phyloP scores from a whole-genome alignment of 2,888 invertebrate species.

The Hybos culiciformis region DNA sequence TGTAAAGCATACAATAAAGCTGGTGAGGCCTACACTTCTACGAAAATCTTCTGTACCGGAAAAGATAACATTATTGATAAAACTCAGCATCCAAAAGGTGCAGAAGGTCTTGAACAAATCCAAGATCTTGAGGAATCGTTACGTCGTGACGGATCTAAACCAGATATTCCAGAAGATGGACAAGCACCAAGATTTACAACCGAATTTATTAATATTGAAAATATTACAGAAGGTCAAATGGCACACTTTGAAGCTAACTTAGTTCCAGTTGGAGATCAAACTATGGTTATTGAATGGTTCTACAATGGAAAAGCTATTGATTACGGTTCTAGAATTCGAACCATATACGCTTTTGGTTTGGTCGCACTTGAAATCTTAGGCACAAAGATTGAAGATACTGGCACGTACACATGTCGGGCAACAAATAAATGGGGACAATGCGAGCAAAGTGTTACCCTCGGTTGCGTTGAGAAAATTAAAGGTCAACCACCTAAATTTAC shows the following conservation, averaged over 20 bases:
- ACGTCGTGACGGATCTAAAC: conserved; percentile 52
- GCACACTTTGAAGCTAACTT: conserved; percentile 96
- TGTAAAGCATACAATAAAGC: conserved; percentile 78
- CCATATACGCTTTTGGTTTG: conserved; percentile 95
- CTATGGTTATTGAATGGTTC: conserved; percentile 92
- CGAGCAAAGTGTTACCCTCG: conserved; percentile 69
- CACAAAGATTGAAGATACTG: conserved; percentile 84
- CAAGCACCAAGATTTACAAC: conserved; percentile 80
- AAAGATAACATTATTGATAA: conserved; percentile 73
- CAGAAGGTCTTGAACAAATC: conserved; percentile 80
- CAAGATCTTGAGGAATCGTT: conserved; percentile 81
- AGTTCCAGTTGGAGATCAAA: conserved; percentile 85
- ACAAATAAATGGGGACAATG: conserved; percentile 81
- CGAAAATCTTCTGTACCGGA: conserved; percentile 70
- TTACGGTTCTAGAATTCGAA: conserved; percentile 79
- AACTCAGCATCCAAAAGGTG: conserved; percentile 91
- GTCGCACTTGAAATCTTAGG: conserved; percentile 92
- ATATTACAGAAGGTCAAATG: conserved; percentile 86
- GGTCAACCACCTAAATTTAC: conserved; percentile 83
- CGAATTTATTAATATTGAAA: conserved; percentile 66
- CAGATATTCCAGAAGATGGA: conserved; percentile 60
- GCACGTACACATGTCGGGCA: conserved; percentile 75
- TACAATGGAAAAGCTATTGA: conserved; percentile 81
- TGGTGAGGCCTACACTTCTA: conserved; percentile 86
- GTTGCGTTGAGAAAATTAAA: conserved; percentile 69